Evolutionary conservation across 1,140 invertebrate species (phyloP).

Genomic region (Riptortus pedestris): DNA sequence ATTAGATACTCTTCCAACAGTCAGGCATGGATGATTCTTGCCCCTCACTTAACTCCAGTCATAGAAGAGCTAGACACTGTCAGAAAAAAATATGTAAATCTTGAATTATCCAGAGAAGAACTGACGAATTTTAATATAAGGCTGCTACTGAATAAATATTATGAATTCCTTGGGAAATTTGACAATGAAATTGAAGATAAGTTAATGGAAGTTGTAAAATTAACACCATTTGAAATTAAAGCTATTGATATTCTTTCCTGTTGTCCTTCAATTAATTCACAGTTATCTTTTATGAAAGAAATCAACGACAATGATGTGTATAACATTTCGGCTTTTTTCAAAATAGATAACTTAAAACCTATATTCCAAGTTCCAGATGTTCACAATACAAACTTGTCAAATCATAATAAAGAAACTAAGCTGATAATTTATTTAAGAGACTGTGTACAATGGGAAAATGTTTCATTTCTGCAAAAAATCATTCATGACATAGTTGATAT

Average conservation of each 20-base stretch:
- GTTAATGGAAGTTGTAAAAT: neutral
- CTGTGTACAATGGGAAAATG: slow-evolving; percentile 6
- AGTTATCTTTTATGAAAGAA: neutral
- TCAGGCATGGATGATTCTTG: neutral
- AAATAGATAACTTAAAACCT: slow-evolving; percentile 7
- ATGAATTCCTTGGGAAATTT: neutral
- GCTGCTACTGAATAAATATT: neutral
- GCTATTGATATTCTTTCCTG: neutral
- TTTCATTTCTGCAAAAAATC: neutral
- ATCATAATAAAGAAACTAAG: neutral
- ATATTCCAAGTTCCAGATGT: slow-evolving; percentile 10
- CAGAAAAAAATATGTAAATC: neutral
- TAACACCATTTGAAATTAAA: neutral
- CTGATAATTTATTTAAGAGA: neutral
- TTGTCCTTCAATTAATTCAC: slow-evolving; percentile 9
- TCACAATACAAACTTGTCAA: neutral
- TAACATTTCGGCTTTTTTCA: slow-evolving; percentile 1
- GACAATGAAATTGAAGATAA: neutral
- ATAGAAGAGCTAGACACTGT: neutral
- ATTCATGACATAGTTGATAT: slow-evolving; percentile 2
- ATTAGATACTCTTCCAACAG: neutral
- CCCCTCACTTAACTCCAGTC: neutral
- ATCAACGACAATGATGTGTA: neutral
- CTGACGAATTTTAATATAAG: neutral
- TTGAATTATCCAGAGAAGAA: neutral